phyloP scores from a whole-genome alignment of 2,888 invertebrate genomes.

The Argynnis bischoffii region DNA sequence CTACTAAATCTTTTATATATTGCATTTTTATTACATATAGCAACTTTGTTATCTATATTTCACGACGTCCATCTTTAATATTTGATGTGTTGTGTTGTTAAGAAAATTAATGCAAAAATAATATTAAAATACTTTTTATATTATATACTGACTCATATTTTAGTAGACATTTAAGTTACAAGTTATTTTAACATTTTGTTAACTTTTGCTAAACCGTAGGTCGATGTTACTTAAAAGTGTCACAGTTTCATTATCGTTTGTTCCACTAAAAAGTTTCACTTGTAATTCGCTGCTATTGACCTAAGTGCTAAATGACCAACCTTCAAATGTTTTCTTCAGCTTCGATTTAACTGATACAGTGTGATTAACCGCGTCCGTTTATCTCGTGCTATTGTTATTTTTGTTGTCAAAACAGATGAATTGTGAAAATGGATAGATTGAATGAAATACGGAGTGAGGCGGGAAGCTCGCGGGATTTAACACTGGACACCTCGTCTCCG shows the following conservation, averaged over 20 bases:
- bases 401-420: constrained; percentile 69
- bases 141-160: constrained; percentile 39
- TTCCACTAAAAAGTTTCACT: constrained; percentile 73
- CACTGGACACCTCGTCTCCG: constrained; percentile 66
- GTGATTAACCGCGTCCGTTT: constrained; percentile 37
- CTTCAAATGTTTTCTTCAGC: constrained; percentile 66
- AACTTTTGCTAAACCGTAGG: constrained; percentile 33
- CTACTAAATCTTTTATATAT: constrained; percentile 13
- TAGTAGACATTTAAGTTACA: constrained; percentile 39
- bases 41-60: constrained; percentile 70
- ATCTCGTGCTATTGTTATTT: constrained; percentile 38
- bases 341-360: constrained; percentile 52
- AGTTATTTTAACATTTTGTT: constrained; percentile 44
- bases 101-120: constrained; percentile 62
- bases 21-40: constrained; percentile 34
- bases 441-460: constrained; percentile 70
- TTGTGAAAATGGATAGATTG: constrained; percentile 78
- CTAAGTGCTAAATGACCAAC: constrained; percentile 73
- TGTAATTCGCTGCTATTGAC: constrained; percentile 74
- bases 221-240: constrained; percentile 66
- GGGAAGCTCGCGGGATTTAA: constrained; percentile 65
- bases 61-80: constrained; percentile 79
- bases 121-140: constrained; percentile 42
- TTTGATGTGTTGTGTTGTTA: constrained; percentile 79
- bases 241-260: constrained; percentile 75